phyloP scores from a whole-genome alignment of 2,888 invertebrate genomes.

The Fabriciana adippe region DNA sequence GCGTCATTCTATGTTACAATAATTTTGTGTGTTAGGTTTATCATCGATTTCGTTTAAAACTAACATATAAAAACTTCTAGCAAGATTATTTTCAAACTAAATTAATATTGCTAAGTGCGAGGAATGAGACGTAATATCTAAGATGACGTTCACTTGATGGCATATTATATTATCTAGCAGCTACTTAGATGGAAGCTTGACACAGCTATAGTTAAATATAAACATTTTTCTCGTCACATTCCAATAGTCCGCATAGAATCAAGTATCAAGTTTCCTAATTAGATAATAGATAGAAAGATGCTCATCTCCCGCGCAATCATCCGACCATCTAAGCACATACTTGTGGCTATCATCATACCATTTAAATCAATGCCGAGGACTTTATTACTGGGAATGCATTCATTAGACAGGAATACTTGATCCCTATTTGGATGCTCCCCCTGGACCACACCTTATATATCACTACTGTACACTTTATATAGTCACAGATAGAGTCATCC shows the following conservation, averaged over 20 bases:
- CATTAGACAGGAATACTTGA: slow-evolving; percentile 51
- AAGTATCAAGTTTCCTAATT: slow-evolving; percentile 36
- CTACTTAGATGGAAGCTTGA: not conserved
- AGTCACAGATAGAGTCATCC: slow-evolving; percentile 14
- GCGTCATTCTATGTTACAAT: not conserved
- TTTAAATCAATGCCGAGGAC: slow-evolving; percentile 41
- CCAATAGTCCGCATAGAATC: slow-evolving; percentile 8
- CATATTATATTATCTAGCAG: not conserved
- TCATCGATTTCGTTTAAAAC: not conserved
- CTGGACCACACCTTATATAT: slow-evolving; percentile 47
- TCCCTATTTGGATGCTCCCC: slow-evolving; percentile 52
- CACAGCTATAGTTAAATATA: not conserved
- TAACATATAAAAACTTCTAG: not conserved
- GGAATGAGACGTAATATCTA: not conserved
- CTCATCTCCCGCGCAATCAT: slow-evolving; percentile 29
- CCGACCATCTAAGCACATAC: slow-evolving; percentile 30
- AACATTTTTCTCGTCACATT: slow-evolving; percentile 17
- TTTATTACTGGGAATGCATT: slow-evolving; percentile 50
- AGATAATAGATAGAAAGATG: slow-evolving; percentile 30
- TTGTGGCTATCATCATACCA: slow-evolving; percentile 43
- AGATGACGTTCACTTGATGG: not conserved
- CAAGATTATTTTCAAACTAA: not conserved
- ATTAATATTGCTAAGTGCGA: too few relatives aligned
- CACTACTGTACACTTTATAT: slow-evolving; percentile 18
- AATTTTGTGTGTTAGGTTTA: not conserved